Percentiles rank a stretch among this genome's conserved stretches.
These are phyloP conservation scores for Coturnix japonica DNA, from an alignment of 2,113 vertebrate genomes.

Conservation along the genomic window DNA sequence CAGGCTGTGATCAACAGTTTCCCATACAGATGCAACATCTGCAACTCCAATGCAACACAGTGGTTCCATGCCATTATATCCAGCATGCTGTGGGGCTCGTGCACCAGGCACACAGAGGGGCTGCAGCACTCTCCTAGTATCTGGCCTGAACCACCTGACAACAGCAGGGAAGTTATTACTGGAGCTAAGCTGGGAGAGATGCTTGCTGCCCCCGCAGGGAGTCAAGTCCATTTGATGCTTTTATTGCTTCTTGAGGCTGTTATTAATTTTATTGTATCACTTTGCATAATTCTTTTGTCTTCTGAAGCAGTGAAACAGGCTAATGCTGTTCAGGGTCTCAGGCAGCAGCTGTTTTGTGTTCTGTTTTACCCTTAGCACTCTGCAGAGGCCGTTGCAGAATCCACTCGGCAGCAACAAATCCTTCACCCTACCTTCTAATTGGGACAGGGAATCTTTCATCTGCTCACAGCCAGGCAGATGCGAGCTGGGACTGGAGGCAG, in stretches of 20 bases:
- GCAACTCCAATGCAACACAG: background rate
- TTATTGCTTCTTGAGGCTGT: conserved; percentile 40
- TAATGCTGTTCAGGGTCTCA: background rate
- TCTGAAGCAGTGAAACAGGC: conserved; percentile 16
- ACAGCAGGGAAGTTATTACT: background rate
- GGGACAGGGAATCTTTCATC: conserved; percentile 8
- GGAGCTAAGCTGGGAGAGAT: background rate
- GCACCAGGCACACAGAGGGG: background rate
- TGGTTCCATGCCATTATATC: background rate
- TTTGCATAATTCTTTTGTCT: conserved; percentile 8
- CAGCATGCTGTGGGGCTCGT: rapidly evolving
- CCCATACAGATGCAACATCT: background rate
- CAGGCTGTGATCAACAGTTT: too few species aligned
- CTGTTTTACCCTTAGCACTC: background rate
- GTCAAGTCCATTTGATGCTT: background rate
- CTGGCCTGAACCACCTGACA: background rate
- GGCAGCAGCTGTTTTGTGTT: background rate
- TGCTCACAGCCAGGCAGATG: background rate
- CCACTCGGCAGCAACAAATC: conserved; percentile 13
- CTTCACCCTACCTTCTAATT: background rate
- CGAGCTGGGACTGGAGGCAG: conserved; percentile 8
- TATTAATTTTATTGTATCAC: conserved; percentile 30
- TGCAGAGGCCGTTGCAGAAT: background rate
- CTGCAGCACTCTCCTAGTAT: background rate
- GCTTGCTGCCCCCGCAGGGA: background rate